Evolutionary conservation across 1,140 invertebrate species (phyloP).

Genomic region (Drusus annulatus): DNA sequence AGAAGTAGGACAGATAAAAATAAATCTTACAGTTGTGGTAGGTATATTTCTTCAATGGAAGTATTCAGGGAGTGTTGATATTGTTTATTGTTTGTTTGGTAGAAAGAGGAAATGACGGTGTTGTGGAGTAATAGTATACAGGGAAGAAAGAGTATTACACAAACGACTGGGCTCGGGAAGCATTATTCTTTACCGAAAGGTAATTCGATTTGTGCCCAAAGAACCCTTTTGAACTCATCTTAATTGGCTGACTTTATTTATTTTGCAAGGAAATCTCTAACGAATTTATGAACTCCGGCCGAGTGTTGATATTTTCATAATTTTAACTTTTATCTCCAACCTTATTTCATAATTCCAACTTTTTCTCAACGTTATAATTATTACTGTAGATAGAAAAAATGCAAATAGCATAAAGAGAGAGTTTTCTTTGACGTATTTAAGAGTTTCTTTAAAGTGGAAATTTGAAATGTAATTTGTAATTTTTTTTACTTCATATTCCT

Average conservation of each 20-base stretch:
- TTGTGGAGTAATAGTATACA: background rate
- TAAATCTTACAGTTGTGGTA: too few relatives aligned
- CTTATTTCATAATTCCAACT: too few relatives aligned
- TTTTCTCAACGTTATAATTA: background rate
- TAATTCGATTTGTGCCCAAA: conserved; percentile 49
- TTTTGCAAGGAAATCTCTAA: conserved; percentile 29
- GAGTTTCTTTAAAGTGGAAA: conserved; percentile 25
- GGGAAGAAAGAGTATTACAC: conserved; percentile 5
- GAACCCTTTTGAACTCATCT: conserved; percentile 52
- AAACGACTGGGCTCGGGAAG: conserved; percentile 27
- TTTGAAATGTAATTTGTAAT: conserved; percentile 21
- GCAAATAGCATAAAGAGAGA: conserved; percentile 26
- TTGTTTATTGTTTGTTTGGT: too few relatives aligned
- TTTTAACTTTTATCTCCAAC: conserved; percentile 26
- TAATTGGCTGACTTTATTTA: conserved; percentile 50
- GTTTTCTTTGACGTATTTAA: conserved; percentile 21
- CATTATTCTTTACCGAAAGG: conserved; percentile 41
- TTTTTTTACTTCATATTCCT: background rate
- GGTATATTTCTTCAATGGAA: too few relatives aligned
- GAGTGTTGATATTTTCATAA: conserved; percentile 31
- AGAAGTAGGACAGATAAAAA: too few relatives aligned
- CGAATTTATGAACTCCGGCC: conserved; percentile 32
- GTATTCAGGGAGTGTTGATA: too few relatives aligned
- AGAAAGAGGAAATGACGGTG: background rate
- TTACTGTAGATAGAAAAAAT: conserved; percentile 35